Percentiles rank a stretch among this genome's conserved stretches.
phyloP scores from a whole-genome alignment of 2,797 vertebrate genomes.

The Pseudopleuronectes americanus region DNA sequence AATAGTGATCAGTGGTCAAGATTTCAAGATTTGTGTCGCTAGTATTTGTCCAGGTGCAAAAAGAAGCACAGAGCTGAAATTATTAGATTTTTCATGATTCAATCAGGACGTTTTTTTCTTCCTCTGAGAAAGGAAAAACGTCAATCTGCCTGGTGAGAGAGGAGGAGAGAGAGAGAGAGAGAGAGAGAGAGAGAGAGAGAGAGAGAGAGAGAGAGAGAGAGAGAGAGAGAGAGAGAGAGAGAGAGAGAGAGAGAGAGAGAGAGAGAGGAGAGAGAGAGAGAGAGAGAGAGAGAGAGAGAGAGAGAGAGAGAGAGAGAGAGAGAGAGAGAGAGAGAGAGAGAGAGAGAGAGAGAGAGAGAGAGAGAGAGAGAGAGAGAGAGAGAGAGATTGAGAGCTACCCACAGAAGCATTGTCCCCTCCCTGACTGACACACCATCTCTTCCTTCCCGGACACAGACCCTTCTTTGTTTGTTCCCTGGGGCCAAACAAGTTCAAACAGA shows the following conservation, averaged over 20 bases:
- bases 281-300: constrained; percentile 18
- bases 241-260: constrained; percentile 1
- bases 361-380: constrained; percentile 38
- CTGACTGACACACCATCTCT: constrained; percentile 78
- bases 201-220: constrained; percentile 23
- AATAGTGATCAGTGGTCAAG: neutral
- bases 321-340: constrained; percentile 43
- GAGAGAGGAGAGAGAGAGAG: constrained; percentile 42
- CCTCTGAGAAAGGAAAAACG: constrained; percentile 3
- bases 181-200: constrained; percentile 41
- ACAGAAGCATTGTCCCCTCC: constrained; percentile 74
- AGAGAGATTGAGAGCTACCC: constrained; percentile 50
- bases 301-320: constrained; percentile 18
- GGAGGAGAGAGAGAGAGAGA: constrained; percentile 17
- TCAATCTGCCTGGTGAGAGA: no score
- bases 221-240: constrained; percentile 38
- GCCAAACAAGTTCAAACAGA: constrained; percentile 78
- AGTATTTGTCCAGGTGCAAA: neutral
- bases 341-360: constrained; percentile 16
- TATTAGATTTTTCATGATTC: no score
- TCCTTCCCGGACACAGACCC: constrained; percentile 79
- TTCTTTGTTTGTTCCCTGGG: constrained; percentile 75
- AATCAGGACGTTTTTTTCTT: no score
- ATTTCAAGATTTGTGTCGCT: neutral
- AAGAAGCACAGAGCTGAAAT: neutral